Percentiles rank a stretch among this genome's conserved stretches.
phyloP scores from a whole-genome alignment of 2,888 invertebrate genomes.

The Latheticus oryzae region DNA sequence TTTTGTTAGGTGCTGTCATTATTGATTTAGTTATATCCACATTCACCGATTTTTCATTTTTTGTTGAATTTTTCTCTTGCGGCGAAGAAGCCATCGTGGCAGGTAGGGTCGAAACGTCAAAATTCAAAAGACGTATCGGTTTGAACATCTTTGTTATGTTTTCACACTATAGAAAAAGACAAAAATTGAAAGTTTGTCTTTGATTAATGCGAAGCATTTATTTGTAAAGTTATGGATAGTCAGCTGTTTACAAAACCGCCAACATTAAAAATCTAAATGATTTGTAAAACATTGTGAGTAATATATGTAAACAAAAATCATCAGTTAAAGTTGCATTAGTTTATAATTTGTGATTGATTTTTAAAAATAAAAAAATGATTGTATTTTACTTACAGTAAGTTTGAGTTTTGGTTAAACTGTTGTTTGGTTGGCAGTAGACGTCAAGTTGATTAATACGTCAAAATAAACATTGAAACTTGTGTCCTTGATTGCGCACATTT shows the following conservation, averaged over 20 bases:
- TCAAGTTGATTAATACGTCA: conserved; percentile 9
- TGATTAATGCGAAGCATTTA: conserved; percentile 5
- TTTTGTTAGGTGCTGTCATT: conserved; percentile 46
- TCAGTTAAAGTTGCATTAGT: background rate
- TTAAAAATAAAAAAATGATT: too few relatives aligned
- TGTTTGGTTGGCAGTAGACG: background rate
- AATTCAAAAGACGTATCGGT: conserved; percentile 13
- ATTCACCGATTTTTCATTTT: conserved; percentile 51
- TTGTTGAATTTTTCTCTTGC: conserved; percentile 49
- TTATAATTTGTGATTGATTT: too few relatives aligned
- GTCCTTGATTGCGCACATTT: conserved; percentile 5
- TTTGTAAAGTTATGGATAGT: conserved; percentile 12
- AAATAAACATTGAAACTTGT: conserved; percentile 8
- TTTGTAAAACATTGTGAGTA: too few relatives aligned
- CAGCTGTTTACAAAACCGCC: conserved; percentile 17
- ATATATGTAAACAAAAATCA: too few relatives aligned
- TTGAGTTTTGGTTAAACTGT: conserved; percentile 4
- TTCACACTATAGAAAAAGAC: background rate
- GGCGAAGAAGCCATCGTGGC: conserved; percentile 59
- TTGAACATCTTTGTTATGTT: too few relatives aligned
- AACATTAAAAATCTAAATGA: background rate
- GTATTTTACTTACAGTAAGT: too few relatives aligned
- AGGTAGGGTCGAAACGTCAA: conserved; percentile 40
- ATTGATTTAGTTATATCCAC: conserved; percentile 51
- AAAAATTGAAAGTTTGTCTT: conserved; percentile 5